A percentile compares a stretch with the other conserved stretches of the same genome.
Evolutionary conservation across 2,113 vertebrate species (phyloP).

Genomic region (Donacobius atricapilla): DNA sequence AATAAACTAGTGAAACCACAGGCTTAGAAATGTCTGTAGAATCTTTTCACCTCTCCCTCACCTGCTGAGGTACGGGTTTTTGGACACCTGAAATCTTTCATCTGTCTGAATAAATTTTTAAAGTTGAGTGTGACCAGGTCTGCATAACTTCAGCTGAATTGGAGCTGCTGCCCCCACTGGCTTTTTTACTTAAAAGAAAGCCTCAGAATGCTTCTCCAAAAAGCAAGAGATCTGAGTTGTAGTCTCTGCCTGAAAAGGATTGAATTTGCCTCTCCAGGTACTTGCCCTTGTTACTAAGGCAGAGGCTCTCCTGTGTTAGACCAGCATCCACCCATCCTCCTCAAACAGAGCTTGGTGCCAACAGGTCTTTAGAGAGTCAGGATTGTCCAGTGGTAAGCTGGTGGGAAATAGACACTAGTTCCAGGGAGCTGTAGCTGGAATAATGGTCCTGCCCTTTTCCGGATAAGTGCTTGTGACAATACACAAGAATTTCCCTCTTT

Average conservation of each 20-base stretch:
- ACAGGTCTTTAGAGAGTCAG: background rate
- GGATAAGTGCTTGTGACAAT: background rate
- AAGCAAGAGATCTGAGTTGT: background rate
- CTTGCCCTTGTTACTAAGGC: background rate
- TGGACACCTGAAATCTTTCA: background rate
- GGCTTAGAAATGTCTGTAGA: background rate
- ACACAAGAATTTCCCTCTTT: background rate
- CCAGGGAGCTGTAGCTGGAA: background rate
- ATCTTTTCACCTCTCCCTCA: background rate
- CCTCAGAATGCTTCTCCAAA: background rate
- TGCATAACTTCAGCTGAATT: background rate
- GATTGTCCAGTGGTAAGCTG: background rate
- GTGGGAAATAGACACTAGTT: background rate
- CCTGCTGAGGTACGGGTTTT: background rate
- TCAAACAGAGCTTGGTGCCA: background rate
- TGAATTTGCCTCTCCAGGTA: background rate
- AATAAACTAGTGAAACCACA: background rate
- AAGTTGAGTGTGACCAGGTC: background rate
- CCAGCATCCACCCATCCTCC: background rate
- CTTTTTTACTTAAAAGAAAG: background rate
- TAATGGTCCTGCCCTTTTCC: background rate
- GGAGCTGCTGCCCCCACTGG: background rate
- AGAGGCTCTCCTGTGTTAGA: background rate
- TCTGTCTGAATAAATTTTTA: background rate
- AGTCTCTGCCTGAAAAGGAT: background rate